Conservation (phyloP, 2,888 invertebrate species). For the Hoplodrina blanda region DNA sequence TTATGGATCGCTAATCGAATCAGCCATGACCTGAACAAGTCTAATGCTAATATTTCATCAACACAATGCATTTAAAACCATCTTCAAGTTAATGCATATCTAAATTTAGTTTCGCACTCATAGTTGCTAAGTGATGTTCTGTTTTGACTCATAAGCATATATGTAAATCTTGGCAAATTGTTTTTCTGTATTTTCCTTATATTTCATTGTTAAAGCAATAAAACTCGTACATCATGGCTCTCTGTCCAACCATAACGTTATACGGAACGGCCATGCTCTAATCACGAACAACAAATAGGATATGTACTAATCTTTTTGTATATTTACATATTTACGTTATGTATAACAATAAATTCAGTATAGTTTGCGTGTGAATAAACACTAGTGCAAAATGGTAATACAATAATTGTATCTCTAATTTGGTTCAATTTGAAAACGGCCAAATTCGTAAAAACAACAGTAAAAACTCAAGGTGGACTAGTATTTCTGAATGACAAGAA, state of each 20-base stretch:
- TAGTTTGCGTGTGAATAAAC: constrained; percentile 9
- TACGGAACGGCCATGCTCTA: constrained; percentile 44
- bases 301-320: constrained; percentile 38
- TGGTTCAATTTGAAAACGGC: constrained; percentile 21
- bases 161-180: constrained; percentile 36
- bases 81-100: constrained; percentile 30
- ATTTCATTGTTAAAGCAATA: constrained; percentile 56
- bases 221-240: constrained; percentile 51
- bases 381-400: constrained; percentile 20
- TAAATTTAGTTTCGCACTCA: constrained; percentile 30
- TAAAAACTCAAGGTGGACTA: constrained; percentile 29
- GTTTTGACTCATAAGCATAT: constrained; percentile 35
- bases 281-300: constrained; percentile 53
- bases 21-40: constrained; percentile 36
- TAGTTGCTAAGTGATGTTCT: constrained; percentile 23
- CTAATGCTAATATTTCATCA: constrained; percentile 24
- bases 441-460: constrained; percentile 21
- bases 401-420: constrained; percentile 19
- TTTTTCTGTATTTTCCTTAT: constrained; percentile 54
- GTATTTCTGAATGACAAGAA: constrained; percentile 17
- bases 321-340: constrained; percentile 36
- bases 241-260: constrained; percentile 37
- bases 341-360: constrained; percentile 27
- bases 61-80: constrained; percentile 33
- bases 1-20: constrained; percentile 22